These are phyloP conservation scores for Tapirus terrestris DNA, from an alignment of 2,113 vertebrate genomes.

Conservation along the genomic window DNA sequence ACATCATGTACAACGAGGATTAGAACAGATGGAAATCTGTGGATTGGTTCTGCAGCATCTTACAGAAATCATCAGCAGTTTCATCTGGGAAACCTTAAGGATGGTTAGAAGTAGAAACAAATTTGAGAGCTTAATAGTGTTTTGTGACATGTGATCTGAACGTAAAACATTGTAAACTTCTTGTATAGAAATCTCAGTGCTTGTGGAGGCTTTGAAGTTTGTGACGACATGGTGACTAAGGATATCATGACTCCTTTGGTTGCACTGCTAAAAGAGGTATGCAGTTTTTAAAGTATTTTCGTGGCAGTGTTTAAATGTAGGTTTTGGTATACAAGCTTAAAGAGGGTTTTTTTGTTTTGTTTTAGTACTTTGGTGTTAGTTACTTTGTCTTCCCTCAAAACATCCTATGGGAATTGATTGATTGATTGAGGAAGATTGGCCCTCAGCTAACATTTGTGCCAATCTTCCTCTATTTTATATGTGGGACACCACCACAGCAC, in stretches of 20 bases:
- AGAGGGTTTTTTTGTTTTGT: background rate
- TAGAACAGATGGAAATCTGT: background rate
- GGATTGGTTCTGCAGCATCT: background rate
- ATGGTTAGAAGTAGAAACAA: background rate
- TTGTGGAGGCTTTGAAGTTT: constrained; percentile 96
- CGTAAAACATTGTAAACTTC: constrained; percentile 45
- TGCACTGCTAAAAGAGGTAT: constrained; percentile 94
- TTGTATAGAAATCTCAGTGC: constrained; percentile 94
- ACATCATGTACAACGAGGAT: background rate
- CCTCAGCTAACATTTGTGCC: too few relatives aligned
- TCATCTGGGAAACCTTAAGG: background rate
- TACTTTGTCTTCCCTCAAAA: constrained; percentile 15
- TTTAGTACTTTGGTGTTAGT: background rate
- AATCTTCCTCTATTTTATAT: too few relatives aligned
- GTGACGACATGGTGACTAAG: constrained; percentile 96
- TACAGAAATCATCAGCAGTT: background rate
- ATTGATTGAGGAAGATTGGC: too few relatives aligned
- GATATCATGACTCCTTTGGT: constrained; percentile 96
- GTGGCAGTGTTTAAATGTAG: background rate
- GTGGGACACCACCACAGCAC: too few relatives aligned
- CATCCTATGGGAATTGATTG: background rate
- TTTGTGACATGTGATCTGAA: background rate
- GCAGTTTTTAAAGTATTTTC: background rate
- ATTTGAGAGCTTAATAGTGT: background rate
- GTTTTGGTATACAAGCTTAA: background rate